A percentile compares a stretch with the other conserved stretches of the same genome.
Evolutionary conservation across 2,113 vertebrate genomes (phyloP).

Genomic region (rat (Rattus norvegicus)): DNA sequence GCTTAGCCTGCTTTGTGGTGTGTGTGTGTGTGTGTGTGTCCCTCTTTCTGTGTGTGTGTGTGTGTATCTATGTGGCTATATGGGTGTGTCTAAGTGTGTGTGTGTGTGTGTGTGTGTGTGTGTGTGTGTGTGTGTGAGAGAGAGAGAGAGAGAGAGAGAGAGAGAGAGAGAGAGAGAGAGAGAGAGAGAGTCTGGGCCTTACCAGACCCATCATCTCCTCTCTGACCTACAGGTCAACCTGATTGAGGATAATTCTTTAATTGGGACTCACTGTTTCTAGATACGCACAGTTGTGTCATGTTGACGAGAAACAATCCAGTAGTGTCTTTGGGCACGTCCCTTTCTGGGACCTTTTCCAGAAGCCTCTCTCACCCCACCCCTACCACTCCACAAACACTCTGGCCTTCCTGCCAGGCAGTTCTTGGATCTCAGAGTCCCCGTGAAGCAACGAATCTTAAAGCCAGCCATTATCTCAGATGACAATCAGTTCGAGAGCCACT

Average conservation of each 20-base stretch:
- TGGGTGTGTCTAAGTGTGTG: too few species aligned
- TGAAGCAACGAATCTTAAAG: background rate
- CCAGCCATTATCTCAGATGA: background rate
- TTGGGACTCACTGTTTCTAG: background rate
- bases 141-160: too few species aligned
- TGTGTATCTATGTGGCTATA: accelerated
- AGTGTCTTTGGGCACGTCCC: background rate
- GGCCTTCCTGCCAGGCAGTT: background rate
- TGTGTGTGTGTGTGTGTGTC: too few species aligned
- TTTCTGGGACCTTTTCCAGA: background rate
- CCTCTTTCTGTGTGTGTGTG: too few species aligned
- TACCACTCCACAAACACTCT: background rate
- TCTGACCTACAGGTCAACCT: background rate
- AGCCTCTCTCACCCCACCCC: background rate
- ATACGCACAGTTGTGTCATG: background rate
- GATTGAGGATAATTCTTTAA: background rate
- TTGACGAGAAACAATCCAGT: background rate
- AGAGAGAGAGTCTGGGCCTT: background rate
- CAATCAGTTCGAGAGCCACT: slow-evolving; percentile 11
- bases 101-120: background rate
- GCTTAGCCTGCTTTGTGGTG: background rate
- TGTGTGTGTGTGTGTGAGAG: background rate
- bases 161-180: too few species aligned
- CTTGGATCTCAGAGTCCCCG: background rate
- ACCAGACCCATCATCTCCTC: background rate